These are phyloP conservation scores for Neofelis nebulosa DNA, from an alignment of 2,113 vertebrate species.

Conservation along the genomic window DNA sequence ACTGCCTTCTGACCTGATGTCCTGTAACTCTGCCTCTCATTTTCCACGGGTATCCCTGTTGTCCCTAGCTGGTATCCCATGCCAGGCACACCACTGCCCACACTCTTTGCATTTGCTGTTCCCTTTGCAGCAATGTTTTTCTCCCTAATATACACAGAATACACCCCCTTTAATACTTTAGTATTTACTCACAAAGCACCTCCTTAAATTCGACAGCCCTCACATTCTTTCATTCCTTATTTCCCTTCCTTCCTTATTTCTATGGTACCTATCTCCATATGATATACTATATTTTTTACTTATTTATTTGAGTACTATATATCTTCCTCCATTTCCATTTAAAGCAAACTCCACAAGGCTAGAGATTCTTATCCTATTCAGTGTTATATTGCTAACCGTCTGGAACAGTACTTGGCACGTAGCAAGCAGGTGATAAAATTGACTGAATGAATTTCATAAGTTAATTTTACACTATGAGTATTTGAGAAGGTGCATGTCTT, in stretches of 20 bases:
- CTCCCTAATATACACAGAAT: background rate
- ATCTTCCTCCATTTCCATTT: background rate
- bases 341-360: background rate
- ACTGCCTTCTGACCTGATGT: background rate
- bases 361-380: background rate
- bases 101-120: background rate
- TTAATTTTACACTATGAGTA: background rate
- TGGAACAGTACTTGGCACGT: background rate
- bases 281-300: background rate
- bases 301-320: background rate
- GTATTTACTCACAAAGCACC: background rate
- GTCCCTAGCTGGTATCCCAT: background rate
- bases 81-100: background rate
- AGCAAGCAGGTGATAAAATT: background rate
- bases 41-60: background rate
- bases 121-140: background rate
- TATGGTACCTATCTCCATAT: background rate
- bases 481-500: background rate
- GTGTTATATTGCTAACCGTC: background rate
- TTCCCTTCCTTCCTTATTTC: background rate
- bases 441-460: background rate
- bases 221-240: background rate
- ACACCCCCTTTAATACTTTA: background rate
- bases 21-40: background rate
- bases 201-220: background rate